phyloP scores from a whole-genome alignment of 2,113 vertebrate genomes.

The Dipodomys ordii region DNA sequence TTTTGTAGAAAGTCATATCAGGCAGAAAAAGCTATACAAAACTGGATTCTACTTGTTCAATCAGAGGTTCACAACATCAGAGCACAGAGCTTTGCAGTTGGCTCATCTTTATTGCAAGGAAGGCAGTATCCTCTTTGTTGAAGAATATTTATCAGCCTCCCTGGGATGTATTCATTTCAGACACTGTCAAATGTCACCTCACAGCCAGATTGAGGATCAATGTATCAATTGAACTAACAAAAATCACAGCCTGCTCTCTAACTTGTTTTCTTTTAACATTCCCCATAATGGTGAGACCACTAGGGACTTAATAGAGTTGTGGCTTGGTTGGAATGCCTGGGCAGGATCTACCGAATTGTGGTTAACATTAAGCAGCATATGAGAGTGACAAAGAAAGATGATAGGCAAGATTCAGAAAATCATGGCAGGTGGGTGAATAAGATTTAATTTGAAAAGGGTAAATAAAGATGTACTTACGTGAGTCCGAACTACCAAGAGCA shows the following conservation, averaged over 20 bases:
- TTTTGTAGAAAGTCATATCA: slow-evolving; percentile 12
- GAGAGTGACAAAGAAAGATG: slow-evolving; percentile 53
- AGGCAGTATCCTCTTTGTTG: not conserved
- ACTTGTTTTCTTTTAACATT: slow-evolving; percentile 45
- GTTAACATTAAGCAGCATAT: slow-evolving; percentile 10
- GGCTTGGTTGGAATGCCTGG: slow-evolving; percentile 15
- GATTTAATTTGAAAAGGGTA: not conserved
- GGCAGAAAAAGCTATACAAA: not conserved
- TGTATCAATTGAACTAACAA: slow-evolving; percentile 22
- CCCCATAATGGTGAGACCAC: slow-evolving; percentile 4
- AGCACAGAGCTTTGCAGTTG: not conserved
- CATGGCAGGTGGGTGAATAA: slow-evolving; percentile 47
- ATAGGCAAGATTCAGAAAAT: slow-evolving; percentile 23
- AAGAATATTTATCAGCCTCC: not conserved
- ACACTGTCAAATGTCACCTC: not conserved
- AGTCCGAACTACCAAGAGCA: slow-evolving; percentile 53
- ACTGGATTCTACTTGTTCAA: slow-evolving; percentile 30
- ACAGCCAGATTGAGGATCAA: not conserved
- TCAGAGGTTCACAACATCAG: not conserved
- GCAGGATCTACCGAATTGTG: slow-evolving; percentile 1
- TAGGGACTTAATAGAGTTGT: not conserved
- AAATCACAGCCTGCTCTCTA: not conserved
- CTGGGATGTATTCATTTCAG: not conserved
- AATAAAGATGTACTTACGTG: slow-evolving; percentile 45
- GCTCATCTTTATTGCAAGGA: not conserved